Evolutionary conservation across 2,888 invertebrate species (phyloP), one percentile per base, ranked within the genome.

Genomic region (Epirrhoe tristata): DNA sequence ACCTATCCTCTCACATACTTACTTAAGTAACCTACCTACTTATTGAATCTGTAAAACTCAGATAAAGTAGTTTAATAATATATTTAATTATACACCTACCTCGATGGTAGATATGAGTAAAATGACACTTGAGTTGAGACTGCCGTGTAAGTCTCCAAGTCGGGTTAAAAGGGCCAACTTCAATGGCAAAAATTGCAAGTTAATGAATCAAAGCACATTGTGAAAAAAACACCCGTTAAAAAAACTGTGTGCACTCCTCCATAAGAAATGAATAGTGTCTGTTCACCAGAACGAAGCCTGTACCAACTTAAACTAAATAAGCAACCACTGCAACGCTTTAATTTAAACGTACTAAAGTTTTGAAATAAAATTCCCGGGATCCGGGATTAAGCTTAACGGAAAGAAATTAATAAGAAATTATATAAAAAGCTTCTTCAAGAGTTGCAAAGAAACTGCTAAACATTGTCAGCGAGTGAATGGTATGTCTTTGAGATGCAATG

Each of bases 401-500:
- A 56, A 50, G 8, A 14, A 48, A 62, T 46, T 52, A 59, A 24
- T 58, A 52, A 39, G 46, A 63, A 63, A 34, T 54, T 36, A 36
- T 48, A 24, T 36, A 54, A 58, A 58, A 54, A 58, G 32, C 58
- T 46, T 58, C 43, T 32, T 7, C 10, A 46, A 43, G n/a, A n/a
- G 54, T 54, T 54, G 63, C 53, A 58, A 46, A 55, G 14, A 39
- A 57, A 63, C 51, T 43, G 56, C 24, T 51, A n/a, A 24, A 24
- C 31, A 56, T 63, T 56, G 32, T 61, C 46, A 10, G 8, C 16
- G 52, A 43, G 39, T 6, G 39, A 56, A 43, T 39, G 39, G n/a
- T n/a, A 43, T 56, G 24, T 56, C 56, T 56, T 56, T 24, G 39
- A 39, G 17, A 36, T 1, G 12, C 39, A 31, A 31, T 43, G 7